These are phyloP conservation scores for Microcebus tavaratra DNA, from an alignment of 2,113 vertebrate species.

Conservation along the genomic window DNA sequence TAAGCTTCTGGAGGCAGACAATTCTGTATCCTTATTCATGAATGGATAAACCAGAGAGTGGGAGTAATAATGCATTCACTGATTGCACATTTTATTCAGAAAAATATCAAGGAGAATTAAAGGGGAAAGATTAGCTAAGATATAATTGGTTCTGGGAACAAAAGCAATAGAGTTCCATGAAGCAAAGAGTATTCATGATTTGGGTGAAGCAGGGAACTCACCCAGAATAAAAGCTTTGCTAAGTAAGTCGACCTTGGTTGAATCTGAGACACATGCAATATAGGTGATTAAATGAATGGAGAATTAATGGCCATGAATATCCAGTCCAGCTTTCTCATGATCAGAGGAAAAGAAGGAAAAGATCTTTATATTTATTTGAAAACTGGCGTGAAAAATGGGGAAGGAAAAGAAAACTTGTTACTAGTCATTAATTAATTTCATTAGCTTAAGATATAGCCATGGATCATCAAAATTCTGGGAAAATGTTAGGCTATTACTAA, in stretches of 20 bases:
- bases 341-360: not conserved
- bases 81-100: conserved; percentile 35
- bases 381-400: not conserved
- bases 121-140: conserved; percentile 53
- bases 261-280: not conserved
- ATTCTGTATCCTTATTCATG: not conserved
- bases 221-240: conserved; percentile 62
- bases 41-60: not conserved
- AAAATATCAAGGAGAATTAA: conserved; percentile 55
- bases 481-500: not conserved
- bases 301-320: not conserved
- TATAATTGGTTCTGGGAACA: conserved; percentile 59
- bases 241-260: conserved; percentile 45
- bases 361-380: not conserved
- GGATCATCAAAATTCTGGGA: not conserved
- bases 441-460: not conserved
- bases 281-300: not conserved
- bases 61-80: not conserved
- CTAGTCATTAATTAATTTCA: not conserved
- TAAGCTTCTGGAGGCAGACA: not conserved
- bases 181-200: conserved; percentile 47
- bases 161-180: conserved; percentile 56
- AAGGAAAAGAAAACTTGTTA: not conserved
- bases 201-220: not conserved
- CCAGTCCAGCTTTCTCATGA: not conserved